Conservation (phyloP, 2,113 vertebrate species). For the Psittacula cyanocephala region DNA sequence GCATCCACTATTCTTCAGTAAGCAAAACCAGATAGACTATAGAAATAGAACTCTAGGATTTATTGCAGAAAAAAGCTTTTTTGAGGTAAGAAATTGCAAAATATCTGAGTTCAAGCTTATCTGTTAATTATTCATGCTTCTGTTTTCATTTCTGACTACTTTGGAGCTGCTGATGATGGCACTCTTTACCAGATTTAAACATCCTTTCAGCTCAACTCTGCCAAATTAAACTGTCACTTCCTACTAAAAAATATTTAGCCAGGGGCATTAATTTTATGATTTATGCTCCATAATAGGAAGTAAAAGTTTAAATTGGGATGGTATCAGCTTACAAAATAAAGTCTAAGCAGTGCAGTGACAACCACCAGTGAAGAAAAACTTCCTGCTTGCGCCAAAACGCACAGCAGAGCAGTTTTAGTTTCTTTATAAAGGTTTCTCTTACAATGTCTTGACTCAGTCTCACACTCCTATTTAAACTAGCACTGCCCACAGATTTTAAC, state of each 20-base stretch:
- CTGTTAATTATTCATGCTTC: constrained; percentile 66
- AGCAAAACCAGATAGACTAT: neutral
- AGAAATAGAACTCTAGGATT: neutral
- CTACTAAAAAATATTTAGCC: constrained; percentile 60
- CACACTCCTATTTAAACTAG: neutral
- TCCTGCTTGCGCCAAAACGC: neutral
- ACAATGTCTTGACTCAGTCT: neutral
- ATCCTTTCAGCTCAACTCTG: constrained; percentile 53
- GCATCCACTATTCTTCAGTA: neutral
- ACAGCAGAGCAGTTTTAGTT: neutral
- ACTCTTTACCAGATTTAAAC: constrained; percentile 39
- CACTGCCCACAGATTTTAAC: neutral
- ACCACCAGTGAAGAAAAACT: neutral
- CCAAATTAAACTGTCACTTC: constrained; percentile 70
- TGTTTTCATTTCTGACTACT: constrained; percentile 49
- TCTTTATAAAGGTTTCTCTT: neutral
- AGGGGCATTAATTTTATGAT: constrained; percentile 58
- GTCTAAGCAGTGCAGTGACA: neutral
- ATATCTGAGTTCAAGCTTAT: neutral
- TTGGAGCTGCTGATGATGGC: constrained; percentile 60
- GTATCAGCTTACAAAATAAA: constrained; percentile 51
- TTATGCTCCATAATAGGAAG: constrained; percentile 35
- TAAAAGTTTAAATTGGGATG: constrained; percentile 59
- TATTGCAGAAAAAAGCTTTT: neutral
- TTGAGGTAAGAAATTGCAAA: neutral